phyloP scores from a whole-genome alignment of 2,888 invertebrate species.

The Pollenia labialis region DNA sequence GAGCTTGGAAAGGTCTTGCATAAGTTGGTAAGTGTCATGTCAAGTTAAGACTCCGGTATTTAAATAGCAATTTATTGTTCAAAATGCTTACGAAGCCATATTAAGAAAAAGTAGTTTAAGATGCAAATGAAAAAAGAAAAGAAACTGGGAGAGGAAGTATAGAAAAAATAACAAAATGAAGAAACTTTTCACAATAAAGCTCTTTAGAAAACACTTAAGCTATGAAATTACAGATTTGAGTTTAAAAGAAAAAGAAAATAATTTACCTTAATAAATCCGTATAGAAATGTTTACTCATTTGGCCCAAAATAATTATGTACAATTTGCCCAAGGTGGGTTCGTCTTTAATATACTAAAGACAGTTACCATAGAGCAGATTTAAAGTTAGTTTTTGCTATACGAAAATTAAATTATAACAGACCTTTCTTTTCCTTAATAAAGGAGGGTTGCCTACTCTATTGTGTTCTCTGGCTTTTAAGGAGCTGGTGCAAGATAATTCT shows the following conservation, averaged over 20 bases:
- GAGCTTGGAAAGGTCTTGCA: conserved; percentile 52
- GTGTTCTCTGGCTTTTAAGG: conserved; percentile 3
- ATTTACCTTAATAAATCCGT: conserved; percentile 75
- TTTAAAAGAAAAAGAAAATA: conserved; percentile 23
- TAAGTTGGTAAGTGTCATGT: conserved; percentile 73
- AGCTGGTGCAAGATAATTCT: background rate
- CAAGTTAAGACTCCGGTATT: conserved; percentile 74
- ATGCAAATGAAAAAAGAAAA: conserved; percentile 22
- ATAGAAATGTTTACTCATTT: conserved; percentile 75
- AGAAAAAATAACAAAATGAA: conserved; percentile 3
- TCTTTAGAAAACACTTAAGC: conserved; percentile 65
- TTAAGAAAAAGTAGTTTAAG: conserved; percentile 35
- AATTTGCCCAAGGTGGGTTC: conserved; percentile 75
- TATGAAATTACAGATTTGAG: conserved; percentile 51
- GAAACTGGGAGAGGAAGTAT: conserved; percentile 3
- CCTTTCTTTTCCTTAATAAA: conserved; percentile 74
- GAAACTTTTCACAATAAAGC: conserved; percentile 37
- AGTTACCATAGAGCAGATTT: background rate
- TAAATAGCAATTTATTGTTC: conserved; percentile 75
- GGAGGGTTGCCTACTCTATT: conserved; percentile 73
- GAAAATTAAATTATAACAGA: conserved; percentile 46
- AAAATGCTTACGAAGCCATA: conserved; percentile 29
- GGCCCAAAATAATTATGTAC: conserved; percentile 78
- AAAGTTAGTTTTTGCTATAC: background rate
- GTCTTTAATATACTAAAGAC: conserved; percentile 77